phyloP scores from a whole-genome alignment of 2,797 vertebrate species.

The Monodelphis domestica region DNA sequence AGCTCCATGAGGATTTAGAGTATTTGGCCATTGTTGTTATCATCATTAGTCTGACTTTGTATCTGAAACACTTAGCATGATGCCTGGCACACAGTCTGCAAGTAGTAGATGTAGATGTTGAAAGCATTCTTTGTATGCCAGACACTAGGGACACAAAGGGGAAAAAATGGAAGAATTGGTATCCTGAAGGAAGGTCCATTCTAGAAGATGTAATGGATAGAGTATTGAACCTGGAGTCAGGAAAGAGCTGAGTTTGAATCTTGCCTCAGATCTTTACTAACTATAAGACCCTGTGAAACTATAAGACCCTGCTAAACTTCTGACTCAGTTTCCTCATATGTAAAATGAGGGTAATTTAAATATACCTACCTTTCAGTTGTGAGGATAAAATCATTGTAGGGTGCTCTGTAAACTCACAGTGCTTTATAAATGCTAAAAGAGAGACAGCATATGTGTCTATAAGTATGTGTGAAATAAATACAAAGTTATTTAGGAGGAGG shows the following conservation, averaged over 20 bases:
- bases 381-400: background rate
- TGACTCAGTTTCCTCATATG: background rate
- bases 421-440: background rate
- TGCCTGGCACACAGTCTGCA: background rate
- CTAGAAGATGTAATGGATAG: background rate
- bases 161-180: background rate
- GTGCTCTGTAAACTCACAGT: background rate
- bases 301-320: background rate
- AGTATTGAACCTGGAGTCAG: background rate
- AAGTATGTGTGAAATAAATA: background rate
- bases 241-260: conserved; percentile 23
- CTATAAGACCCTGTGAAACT: background rate
- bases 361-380: background rate
- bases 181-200: background rate
- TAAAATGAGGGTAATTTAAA: background rate
- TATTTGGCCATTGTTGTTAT: background rate
- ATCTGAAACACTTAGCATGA: background rate
- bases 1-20: background rate
- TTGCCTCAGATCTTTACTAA: background rate
- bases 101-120: background rate
- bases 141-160: background rate
- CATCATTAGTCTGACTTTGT: background rate
- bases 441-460: background rate
- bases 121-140: background rate
- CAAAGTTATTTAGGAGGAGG: background rate